Evolutionary conservation across 2,113 vertebrate species (phyloP).

Genomic region (Atherinomorus stipes): DNA sequence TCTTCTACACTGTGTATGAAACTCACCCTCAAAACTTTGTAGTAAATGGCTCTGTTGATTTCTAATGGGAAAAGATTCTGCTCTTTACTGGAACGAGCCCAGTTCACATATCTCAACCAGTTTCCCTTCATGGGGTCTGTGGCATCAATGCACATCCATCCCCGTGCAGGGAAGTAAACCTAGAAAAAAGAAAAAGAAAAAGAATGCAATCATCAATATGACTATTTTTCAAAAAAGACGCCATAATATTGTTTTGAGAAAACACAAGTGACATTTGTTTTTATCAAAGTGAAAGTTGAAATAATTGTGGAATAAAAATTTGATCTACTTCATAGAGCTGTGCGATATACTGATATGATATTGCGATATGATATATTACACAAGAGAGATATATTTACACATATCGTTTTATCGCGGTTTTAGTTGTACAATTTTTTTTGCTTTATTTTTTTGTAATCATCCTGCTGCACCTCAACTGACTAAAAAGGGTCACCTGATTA

Average conservation of each 20-base stretch:
- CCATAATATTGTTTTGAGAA: background rate
- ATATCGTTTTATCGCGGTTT: too few relatives aligned
- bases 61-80: conserved; percentile 95
- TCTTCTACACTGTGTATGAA: background rate
- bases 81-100: conserved; percentile 90
- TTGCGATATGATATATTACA: too few relatives aligned
- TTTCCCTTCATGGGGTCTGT: conserved; percentile 93
- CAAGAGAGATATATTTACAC: too few relatives aligned
- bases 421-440: too few relatives aligned
- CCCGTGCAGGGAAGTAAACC: conserved; percentile 93
- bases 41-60: conserved; percentile 95
- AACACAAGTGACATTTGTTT: background rate
- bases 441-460: too few relatives aligned
- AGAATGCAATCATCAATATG: conserved; percentile 1
- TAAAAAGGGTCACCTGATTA: too few relatives aligned
- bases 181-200: conserved; percentile 13
- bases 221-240: background rate
- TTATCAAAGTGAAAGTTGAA: too few relatives aligned
- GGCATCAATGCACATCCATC: conserved; percentile 97
- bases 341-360: too few relatives aligned
- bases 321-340: too few relatives aligned
- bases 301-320: too few relatives aligned
- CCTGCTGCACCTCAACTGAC: too few relatives aligned
- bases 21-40: conserved; percentile 93
- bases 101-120: conserved; percentile 94